Evolutionary conservation across 2,113 vertebrate species (phyloP), one percentile per base, ranked within the genome.

Genomic region (Falco punctatus): DNA sequence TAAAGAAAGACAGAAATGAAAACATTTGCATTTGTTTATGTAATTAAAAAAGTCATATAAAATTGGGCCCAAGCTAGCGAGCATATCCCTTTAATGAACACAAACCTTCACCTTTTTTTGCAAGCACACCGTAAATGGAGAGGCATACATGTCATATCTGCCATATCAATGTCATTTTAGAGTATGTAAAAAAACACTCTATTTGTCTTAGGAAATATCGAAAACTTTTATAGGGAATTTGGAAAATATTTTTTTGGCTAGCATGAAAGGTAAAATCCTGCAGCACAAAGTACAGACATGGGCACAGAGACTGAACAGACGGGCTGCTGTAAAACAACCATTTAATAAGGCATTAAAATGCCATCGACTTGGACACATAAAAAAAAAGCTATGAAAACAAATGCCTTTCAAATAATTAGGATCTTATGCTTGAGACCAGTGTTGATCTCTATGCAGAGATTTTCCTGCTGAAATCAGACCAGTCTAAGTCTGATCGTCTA

Each of bases 311-410:
- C 82, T 87, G 94, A 98, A 97, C 98, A 98, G 98, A 97, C 97
- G 92, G 97, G 97, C 97, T 96, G 97, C 98, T 98, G 98, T 97
- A 98, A 98, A 98, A 98, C 92, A 94, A 84, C 97, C 96, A 49
- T 98, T 98, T 98, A 98, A 98, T 98, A 98, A 98, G 98, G 97
- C 98, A 98, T 98, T 98, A 98, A 98, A 98, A 98, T 98, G 98
- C 98, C 98, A 98, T 98, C 97, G 98, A 98, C 95, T 96, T 94
- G 97, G 95, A 98, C 98, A 98, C 97, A 95, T 95, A 62, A 91
- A 98, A 96, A 96, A 97, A 96, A 79, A 94, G 64, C 97, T 98
- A 98, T 98, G 98, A 98, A 98, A 98, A 98, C 97, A 98, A 98
- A 98, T 98, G 98, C 98, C 98, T 98, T 98, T 97, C 98, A 96